phyloP scores from a whole-genome alignment of 2,797 vertebrate genomes.

The Hirundo rustica region DNA sequence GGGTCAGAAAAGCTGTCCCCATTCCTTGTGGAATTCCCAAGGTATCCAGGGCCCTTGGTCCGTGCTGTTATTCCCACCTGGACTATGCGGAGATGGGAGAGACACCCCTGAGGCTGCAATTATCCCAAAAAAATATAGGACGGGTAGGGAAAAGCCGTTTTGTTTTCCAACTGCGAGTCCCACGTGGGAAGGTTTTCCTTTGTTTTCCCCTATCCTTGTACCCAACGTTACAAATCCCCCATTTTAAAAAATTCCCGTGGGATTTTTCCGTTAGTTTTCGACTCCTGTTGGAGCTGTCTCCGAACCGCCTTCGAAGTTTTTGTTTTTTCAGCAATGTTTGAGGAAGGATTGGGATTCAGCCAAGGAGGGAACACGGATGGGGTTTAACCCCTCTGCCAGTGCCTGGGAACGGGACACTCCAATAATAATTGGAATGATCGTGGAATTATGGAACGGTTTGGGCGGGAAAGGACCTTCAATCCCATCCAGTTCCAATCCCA shows the following conservation, averaged over 20 bases:
- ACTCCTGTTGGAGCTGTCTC: accelerated
- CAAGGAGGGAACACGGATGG: neutral
- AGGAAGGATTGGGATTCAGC: neutral
- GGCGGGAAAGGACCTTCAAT: neutral
- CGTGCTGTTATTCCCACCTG: neutral
- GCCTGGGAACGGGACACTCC: accelerated
- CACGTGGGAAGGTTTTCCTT: neutral
- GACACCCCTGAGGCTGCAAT: no score
- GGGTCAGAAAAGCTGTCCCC: accelerated
- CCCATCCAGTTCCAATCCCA: neutral
- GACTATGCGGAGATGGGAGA: accelerated
- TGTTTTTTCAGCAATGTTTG: neutral
- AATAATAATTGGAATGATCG: neutral
- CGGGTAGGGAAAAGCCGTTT: neutral
- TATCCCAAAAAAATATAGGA: neutral
- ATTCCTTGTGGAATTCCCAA: neutral
- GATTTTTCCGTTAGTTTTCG: neutral
- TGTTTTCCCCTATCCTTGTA: accelerated
- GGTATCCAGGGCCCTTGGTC: neutral
- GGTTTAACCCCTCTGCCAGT: neutral
- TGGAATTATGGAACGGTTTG: neutral
- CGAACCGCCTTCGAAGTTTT: no score
- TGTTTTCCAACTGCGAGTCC: accelerated
- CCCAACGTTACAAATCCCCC: accelerated
- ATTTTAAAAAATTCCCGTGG: neutral